Base-by-base conservation (phyloP, 2,888 invertebrate species). In the Dynastes hyllus region DNA sequence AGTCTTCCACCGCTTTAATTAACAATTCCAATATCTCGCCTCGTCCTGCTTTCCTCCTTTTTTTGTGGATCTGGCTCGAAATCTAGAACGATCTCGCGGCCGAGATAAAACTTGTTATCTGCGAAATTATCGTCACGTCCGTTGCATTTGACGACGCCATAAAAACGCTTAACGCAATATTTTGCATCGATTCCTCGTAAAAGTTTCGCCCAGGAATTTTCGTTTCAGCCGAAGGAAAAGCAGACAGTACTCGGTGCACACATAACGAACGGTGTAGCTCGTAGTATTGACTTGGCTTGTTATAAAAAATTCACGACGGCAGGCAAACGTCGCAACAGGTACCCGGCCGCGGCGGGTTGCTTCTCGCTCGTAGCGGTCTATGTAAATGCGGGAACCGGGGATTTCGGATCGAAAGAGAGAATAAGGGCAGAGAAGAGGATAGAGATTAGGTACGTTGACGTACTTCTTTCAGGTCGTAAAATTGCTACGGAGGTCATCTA, bases 121-220 rank as follows among this genome's bases (percentile, higher is more conserved):
- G 8, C 27, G 55, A 55, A 55, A 55, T 55, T 55, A 22, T 55
- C 55, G 55, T 55, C 22, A 16, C 53, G 55, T 55, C 8, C 22
- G 55, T 55, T 55, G 55, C 55, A 22, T 55, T 55, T 55, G 16
- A 55, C 55, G 55, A 55, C 55, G 22, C 22, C 55, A 4, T 55
- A 55, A 55, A 55, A 22, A 55, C 55, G 55, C 22, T 55, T 55
- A 55, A 55, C 55, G 55, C 55, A 55, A 55, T 55, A 55, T 55
- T 55, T 22, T 55, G 55, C 55, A 55, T 55, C 55, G 16, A 55
- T 55, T 55, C 16, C 8, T 55, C 55, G 55, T 55, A 55, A 55
- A 55, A 55, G 22, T 55, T 55, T 45, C 2, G 45, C 45, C 45
- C 45, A 4, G 45, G 45, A 45, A 45, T 45, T 45, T 45, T 45